phyloP scores from a whole-genome alignment of 2,888 invertebrate species.

The Lasioglossum morio region DNA sequence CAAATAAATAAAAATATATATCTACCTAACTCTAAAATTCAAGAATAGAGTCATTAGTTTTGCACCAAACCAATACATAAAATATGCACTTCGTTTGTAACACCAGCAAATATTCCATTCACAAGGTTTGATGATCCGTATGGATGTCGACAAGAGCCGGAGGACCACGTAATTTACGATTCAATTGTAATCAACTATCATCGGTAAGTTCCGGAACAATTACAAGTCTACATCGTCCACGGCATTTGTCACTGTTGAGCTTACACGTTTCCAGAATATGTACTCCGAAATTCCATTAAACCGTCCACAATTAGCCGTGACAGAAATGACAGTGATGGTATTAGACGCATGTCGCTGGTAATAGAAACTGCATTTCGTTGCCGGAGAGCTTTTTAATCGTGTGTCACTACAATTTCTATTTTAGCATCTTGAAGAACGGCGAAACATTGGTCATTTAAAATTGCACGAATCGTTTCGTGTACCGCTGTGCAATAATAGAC shows the following conservation, averaged over 20 bases:
- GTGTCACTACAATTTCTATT: neutral
- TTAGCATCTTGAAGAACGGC: neutral
- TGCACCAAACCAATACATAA: neutral
- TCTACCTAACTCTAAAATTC: neutral
- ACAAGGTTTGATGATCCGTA: neutral
- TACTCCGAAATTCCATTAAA: slow-evolving; percentile 68
- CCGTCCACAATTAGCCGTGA: slow-evolving; percentile 52
- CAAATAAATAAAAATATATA: too few relatives aligned
- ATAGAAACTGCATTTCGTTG: slow-evolving; percentile 43
- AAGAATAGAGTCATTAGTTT: neutral
- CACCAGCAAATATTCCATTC: neutral
- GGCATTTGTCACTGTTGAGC: slow-evolving; percentile 38
- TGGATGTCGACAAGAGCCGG: neutral
- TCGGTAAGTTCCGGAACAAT: slow-evolving; percentile 2
- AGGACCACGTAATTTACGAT: neutral
- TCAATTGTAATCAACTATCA: neutral
- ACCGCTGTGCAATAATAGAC: too few relatives aligned
- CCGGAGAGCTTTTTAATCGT: neutral
- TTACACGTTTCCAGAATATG: slow-evolving; percentile 36
- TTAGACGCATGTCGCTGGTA: slow-evolving; percentile 53
- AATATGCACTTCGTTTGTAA: neutral
- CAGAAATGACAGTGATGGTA: slow-evolving; percentile 59
- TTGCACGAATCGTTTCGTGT: neutral
- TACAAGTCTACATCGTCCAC: neutral
- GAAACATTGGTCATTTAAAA: neutral